phyloP scores from a whole-genome alignment of 2,888 invertebrate genomes.

The Oscheius sp. region DNA sequence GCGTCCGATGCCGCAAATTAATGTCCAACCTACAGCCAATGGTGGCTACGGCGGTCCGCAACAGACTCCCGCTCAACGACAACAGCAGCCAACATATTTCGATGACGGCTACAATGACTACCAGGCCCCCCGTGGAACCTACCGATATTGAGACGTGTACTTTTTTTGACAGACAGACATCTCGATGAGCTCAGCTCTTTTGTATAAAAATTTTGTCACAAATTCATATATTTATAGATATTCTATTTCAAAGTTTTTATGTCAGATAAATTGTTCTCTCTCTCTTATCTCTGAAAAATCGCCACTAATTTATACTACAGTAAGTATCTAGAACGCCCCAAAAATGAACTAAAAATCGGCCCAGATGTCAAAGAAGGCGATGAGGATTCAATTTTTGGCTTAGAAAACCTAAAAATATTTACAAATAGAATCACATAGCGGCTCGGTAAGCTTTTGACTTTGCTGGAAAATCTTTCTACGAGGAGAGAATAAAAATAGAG shows the following conservation, averaged over 20 bases:
- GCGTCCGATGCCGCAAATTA: constrained; percentile 33
- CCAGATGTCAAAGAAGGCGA: too few relatives aligned
- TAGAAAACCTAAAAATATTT: too few relatives aligned
- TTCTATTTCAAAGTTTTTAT: constrained; percentile 7
- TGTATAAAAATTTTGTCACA: neutral
- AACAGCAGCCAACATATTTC: neutral
- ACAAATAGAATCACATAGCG: too few relatives aligned
- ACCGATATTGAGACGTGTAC: constrained; percentile 22
- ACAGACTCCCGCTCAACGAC: neutral
- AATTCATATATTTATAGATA: constrained; percentile 14
- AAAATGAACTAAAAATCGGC: too few relatives aligned
- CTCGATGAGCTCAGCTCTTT: constrained; percentile 20
- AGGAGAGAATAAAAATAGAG: too few relatives aligned
- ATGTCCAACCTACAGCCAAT: constrained; percentile 34
- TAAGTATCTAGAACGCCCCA: too few relatives aligned
- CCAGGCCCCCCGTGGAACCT: constrained; percentile 14
- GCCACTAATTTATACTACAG: too few relatives aligned
- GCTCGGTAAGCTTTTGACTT: too few relatives aligned
- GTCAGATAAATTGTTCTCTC: constrained; percentile 1
- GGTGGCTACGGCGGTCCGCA: constrained; percentile 1
- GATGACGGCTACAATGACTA: constrained; percentile 1
- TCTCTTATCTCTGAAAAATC: too few relatives aligned
- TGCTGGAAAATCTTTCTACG: too few relatives aligned
- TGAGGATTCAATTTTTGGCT: too few relatives aligned
- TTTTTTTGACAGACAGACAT: constrained; percentile 4